These are phyloP conservation scores for Phycodurus eques DNA, from an alignment of 2,113 vertebrate species.

Conservation along the genomic window DNA sequence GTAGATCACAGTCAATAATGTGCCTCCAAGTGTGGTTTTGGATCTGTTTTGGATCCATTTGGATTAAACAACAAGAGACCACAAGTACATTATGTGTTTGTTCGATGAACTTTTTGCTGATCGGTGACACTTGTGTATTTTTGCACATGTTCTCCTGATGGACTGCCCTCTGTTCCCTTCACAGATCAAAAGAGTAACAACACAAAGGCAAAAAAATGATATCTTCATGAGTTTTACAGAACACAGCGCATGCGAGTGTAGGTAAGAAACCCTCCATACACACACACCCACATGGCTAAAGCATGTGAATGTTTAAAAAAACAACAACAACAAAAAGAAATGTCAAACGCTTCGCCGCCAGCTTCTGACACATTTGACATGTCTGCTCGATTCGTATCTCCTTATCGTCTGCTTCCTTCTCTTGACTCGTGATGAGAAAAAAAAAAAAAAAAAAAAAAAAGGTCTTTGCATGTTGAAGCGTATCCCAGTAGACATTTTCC, in stretches of 20 bases:
- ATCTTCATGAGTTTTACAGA: constrained; percentile 93
- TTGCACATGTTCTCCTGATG: background rate
- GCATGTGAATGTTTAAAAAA: background rate
- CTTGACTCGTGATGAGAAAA: background rate
- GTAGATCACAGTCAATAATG: background rate
- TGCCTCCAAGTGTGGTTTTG: background rate
- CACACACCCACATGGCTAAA: constrained; percentile 13
- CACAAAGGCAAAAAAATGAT: constrained; percentile 81
- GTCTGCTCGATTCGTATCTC: constrained; percentile 20
- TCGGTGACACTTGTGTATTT: background rate
- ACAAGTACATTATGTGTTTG: background rate
- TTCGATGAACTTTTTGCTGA: background rate
- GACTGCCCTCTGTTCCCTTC: constrained; percentile 47
- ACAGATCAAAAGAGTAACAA: constrained; percentile 94
- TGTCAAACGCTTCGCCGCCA: background rate
- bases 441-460: constrained; percentile 1
- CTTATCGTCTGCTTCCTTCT: constrained; percentile 34
- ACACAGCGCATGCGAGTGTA: constrained; percentile 96
- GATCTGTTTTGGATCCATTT: background rate
- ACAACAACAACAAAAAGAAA: background rate
- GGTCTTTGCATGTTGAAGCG: constrained; percentile 10
- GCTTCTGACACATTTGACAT: constrained; percentile 35
- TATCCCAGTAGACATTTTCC: constrained; percentile 17
- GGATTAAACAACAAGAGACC: background rate
- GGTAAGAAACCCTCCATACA: constrained; percentile 78